phyloP scores from a whole-genome alignment of 2,797 vertebrate genomes.

The Urosaurus nigricauda region DNA sequence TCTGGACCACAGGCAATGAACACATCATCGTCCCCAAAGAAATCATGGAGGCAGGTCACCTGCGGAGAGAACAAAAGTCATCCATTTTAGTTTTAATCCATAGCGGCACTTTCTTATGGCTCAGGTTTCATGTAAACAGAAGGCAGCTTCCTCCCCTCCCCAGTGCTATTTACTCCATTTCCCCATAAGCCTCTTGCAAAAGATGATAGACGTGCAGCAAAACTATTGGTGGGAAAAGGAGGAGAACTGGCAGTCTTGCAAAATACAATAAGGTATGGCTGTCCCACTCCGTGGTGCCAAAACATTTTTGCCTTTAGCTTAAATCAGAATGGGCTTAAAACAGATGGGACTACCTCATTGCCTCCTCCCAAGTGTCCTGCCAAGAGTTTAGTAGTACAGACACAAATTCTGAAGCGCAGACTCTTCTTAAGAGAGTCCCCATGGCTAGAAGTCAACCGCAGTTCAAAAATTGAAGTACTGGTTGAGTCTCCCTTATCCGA shows the following conservation, averaged over 20 bases:
- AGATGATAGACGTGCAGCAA: not conserved
- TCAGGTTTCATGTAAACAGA: constrained; percentile 25
- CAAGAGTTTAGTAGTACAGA: not conserved
- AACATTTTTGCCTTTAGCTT: not conserved
- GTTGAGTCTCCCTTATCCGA: no score
- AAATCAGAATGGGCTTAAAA: not conserved
- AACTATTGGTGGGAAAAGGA: no score
- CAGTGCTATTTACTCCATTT: rapidly evolving
- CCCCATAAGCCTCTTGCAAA: not conserved
- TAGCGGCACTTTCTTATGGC: not conserved
- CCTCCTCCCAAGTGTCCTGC: not conserved
- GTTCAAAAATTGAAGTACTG: not conserved
- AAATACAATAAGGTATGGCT: not conserved
- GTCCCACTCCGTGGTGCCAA: constrained; percentile 28
- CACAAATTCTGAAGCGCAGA: not conserved
- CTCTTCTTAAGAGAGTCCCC: not conserved
- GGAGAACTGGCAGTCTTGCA: not conserved
- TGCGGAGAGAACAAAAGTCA: constrained; percentile 75
- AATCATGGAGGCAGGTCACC: constrained; percentile 98
- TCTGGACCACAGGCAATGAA: constrained; percentile 99
- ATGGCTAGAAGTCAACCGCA: not conserved
- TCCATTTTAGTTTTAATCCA: constrained; percentile 48
- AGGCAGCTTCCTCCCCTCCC: constrained; percentile 1
- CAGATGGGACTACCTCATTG: not conserved
- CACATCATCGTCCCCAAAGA: constrained; percentile 97